Evolutionary conservation across 2,797 vertebrate genomes (phyloP), one percentile per base, ranked within the genome.

Genomic region (Macroramphosus scolopax): DNA sequence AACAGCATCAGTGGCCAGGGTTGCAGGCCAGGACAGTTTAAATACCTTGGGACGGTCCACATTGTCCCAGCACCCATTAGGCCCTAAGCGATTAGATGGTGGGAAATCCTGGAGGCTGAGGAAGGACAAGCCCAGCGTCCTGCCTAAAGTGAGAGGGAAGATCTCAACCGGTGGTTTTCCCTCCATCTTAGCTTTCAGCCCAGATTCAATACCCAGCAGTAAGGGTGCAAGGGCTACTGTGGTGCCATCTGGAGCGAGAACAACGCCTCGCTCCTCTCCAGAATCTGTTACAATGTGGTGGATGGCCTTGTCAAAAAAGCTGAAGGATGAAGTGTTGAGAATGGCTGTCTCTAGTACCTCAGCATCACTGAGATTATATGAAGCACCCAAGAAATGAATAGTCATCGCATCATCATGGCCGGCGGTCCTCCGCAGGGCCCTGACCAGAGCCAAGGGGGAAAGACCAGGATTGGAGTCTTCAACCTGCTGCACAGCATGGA

Each of bases 21-120:
- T 78, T n/a, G 83, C 51, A 5, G 75, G 11, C 0, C 76, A 54
- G 31, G 72, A 34, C 4, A 93, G 68, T 5, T 83, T 91, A 80
- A 92, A 96, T 25, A 76, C 62, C 17, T 39, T 84, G 1, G 94
- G 93, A 0, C 41, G 25, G 0, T 77, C 78, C 7, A 90, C 47
- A 0, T 61, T 82, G 37, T 96, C 91, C 94, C 94, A 96, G 77
- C 93, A 97, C 3, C 95, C 93, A 0, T 82, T 64, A 0, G 84
- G 87, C 8, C 92, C 92, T 48, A 94, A 26, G 0, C 75, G 59
- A 3, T 68, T 33, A 1, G 17, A 33, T 2, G 72, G 44, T 0
- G 39, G 51, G 0, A 78, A 59, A 1, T 64, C 59, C 4, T 69
- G 61, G 1, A 75, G 70, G 38, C 84, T 79, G 14, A 93, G 80